Base-by-base conservation (phyloP, 2,113 vertebrate species). In the Erythrolamprus reginae region DNA sequence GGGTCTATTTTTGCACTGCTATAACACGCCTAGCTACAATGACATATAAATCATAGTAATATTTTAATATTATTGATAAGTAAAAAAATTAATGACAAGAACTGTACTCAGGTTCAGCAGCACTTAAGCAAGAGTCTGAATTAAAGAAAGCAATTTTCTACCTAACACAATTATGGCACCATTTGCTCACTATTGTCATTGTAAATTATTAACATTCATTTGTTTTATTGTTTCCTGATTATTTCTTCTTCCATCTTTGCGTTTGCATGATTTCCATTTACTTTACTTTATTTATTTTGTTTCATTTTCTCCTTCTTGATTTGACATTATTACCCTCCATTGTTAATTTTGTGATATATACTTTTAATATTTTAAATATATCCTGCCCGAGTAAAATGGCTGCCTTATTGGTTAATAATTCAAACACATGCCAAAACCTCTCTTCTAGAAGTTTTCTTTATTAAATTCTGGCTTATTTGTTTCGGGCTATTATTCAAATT, bases 331-430 rank as follows among this genome's bases (percentile, higher is more conserved):
- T 90, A 56, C 17, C 77, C 33, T 42, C 65, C 90, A 87, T 90
- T 48, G 42, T 87, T 87, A 90, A 90, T 90, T 90, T 48, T 87
- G 38, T 90, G 85, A 90, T 82, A 33, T 90, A 82, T 53, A 3
- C 70, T 55, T 87, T 82, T 82, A 87, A 90, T 87, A 90, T 86
- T 82, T 87, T 90, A 82, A 90, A 90, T 56, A 90, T 87, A 90
- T 56, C 85, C 42, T 82, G 42, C 38, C 65, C 51, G 87, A 87
- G 26, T 82, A 77, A 87, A n/a, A 85, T 87, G 86, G 85, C 61
- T 82, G 38, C 50, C 42, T 90, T 87, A 87, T 90, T 87, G 90
- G 84, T 87, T 87, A 87, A 90, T 90, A 90, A 87, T 90, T 90
- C 85, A 77, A 90, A 52, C 45, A 1, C 8, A 38, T 24, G 65